Conservation (phyloP, 2,113 vertebrate species). For the Colius striatus region DNA sequence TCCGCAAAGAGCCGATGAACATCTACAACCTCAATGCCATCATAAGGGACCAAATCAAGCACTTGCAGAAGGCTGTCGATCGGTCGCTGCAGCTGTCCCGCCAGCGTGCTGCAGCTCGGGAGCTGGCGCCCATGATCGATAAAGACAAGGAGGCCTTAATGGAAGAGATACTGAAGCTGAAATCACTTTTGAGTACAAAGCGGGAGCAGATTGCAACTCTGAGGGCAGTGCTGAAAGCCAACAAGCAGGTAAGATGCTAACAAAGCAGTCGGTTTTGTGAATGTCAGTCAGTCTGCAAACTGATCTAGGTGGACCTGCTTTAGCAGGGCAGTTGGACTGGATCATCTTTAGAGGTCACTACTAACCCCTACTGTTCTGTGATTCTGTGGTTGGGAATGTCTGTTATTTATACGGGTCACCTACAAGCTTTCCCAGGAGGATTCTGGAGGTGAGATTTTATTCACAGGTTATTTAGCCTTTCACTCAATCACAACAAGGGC, state of each 20-base stretch:
- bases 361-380: no score
- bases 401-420: background rate
- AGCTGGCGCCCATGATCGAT: slow-evolving; percentile 91
- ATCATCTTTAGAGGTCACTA: no score
- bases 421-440: background rate
- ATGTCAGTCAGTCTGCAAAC: no score
- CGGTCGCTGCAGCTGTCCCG: slow-evolving; percentile 93
- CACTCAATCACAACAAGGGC: background rate
- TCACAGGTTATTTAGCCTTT: background rate
- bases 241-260: slow-evolving; percentile 89
- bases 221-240: slow-evolving; percentile 94
- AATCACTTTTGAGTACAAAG: slow-evolving; percentile 96
- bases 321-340: no score
- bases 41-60: slow-evolving; percentile 97
- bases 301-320: no score
- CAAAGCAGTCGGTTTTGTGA: background rate
- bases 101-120: slow-evolving; percentile 91
- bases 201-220: slow-evolving; percentile 97
- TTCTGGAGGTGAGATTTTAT: background rate
- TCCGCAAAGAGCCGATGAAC: slow-evolving; percentile 97
- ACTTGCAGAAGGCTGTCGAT: slow-evolving; percentile 96
- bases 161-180: slow-evolving; percentile 97
- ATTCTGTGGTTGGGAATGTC: background rate
- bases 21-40: slow-evolving; percentile 99
- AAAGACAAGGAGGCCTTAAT: slow-evolving; percentile 96